Evolutionary conservation across 2,797 vertebrate genomes (phyloP), one percentile per base, ranked within the genome.

Genomic region (Bovichtus variegatus): DNA sequence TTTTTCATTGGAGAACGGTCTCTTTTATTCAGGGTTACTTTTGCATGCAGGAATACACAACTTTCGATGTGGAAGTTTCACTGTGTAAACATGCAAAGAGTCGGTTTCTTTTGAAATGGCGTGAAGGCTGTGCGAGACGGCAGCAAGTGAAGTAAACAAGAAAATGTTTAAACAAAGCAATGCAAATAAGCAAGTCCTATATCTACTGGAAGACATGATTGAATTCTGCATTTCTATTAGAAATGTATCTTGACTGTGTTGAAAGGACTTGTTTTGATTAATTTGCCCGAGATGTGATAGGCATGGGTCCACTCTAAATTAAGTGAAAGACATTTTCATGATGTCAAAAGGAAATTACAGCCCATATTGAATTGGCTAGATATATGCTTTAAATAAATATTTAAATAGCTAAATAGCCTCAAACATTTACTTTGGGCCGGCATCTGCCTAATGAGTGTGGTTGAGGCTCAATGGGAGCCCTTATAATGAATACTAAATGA

Each of bases 401-500:
- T n/a, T n/a, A n/a, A n/a, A n/a, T n/a, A n/a, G n/a, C n/a, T n/a
- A n/a, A n/a, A 80, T 76, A 74, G 62, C 59, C 74, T 78, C 73
- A 74, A 73, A 84, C 67, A 74, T 85, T 77, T 55, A 63, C 70
- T 83, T 78, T 79, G 25, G 50, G 53, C 16, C 41, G 11, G 58
- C 5, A 31, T 57, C 63, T 64, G 61, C 40, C 41, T 89, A 67
- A 80, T 73, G 50, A 79, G 63, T 71, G 70, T 71, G 78, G 61
- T 65, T 83, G 74, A 9, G 59, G 71, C 73, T 86, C 77, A 73
- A 8, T 58, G 47, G 53, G 74, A 79, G 53, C 34, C 6, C 2
- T 9, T 71, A 71, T 66, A 70, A 83, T 88, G 79, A 88, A 88
- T 81, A 58, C 72, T 66, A 40, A 85, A 88, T 83, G 77, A 85